Conservation (phyloP, 2,888 invertebrate species). For the Andrena hattorfiana region DNA sequence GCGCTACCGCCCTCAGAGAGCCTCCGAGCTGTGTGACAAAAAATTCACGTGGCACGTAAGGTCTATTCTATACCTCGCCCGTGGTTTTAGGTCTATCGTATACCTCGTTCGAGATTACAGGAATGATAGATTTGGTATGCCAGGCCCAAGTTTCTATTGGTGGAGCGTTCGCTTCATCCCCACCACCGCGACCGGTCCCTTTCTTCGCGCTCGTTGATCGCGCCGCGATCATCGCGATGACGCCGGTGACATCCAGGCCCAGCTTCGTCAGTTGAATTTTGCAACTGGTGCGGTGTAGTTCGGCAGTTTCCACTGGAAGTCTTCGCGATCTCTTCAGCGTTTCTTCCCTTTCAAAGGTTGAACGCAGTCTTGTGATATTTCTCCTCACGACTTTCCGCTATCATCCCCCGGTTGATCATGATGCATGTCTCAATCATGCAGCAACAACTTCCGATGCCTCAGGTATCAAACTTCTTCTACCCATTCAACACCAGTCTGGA, state of each 20-base stretch:
- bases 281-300: constrained; percentile 22
- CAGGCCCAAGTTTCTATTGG: constrained; percentile 34
- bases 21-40: too few relatives aligned
- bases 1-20: too few relatives aligned
- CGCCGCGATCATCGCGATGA: constrained; percentile 13
- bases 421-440: constrained; percentile 49
- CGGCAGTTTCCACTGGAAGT: not conserved
- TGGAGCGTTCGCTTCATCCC: constrained; percentile 28
- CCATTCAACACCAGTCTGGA: constrained; percentile 80
- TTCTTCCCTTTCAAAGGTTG: not conserved
- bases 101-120: not conserved
- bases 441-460: constrained; percentile 65
- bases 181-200: constrained; percentile 53
- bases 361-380: not conserved
- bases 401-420: not conserved
- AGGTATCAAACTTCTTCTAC: constrained; percentile 72
- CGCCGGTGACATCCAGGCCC: constrained; percentile 47
- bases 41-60: too few relatives aligned
- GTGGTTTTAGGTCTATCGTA: too few relatives aligned
- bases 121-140: not conserved
- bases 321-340: not conserved
- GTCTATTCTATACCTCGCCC: too few relatives aligned
- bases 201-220: constrained; percentile 34
- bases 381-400: not conserved
- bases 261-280: constrained; percentile 53